phyloP scores from a whole-genome alignment of 2,888 invertebrate genomes.

The Hermodice carunculata region DNA sequence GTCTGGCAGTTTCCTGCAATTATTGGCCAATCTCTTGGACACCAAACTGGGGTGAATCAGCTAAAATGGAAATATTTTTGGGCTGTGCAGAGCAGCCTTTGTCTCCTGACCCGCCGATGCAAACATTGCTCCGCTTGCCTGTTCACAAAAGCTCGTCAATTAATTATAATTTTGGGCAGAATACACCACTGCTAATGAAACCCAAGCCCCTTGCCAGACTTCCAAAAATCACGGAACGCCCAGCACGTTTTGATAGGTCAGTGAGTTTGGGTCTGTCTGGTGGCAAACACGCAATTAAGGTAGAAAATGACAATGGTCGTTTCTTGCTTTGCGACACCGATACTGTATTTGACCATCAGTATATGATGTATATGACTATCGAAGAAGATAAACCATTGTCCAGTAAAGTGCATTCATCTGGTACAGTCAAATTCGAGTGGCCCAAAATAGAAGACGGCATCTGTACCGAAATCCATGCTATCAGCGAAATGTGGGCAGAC shows the following conservation, averaged over 20 bases:
- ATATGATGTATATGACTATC: not conserved
- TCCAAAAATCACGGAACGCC: not conserved
- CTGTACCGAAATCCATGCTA: not conserved
- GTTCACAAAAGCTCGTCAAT: too few species aligned
- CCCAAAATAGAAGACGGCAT: conserved; percentile 11
- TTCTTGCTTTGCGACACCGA: not conserved
- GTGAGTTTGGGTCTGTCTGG: not conserved
- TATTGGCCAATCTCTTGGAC: conserved; percentile 20
- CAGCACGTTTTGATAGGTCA: not conserved
- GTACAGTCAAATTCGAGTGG: not conserved
- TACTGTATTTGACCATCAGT: not conserved
- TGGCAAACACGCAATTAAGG: not conserved
- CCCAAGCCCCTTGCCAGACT: not conserved
- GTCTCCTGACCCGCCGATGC: too few species aligned
- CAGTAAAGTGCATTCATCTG: not conserved
- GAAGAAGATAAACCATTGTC: conserved; percentile 7
- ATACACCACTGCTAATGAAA: conserved; percentile 4
- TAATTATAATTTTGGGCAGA: too few species aligned
- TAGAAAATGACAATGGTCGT: conserved; percentile 7
- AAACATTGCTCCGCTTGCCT: too few species aligned
- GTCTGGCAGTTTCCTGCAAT: conserved; percentile 2
- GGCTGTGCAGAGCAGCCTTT: too few species aligned
- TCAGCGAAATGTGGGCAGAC: not conserved
- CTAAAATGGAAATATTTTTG: too few species aligned
- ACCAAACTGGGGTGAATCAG: too few species aligned